phyloP scores from a whole-genome alignment of 2,888 invertebrate genomes.

The Tenthredo notha region DNA sequence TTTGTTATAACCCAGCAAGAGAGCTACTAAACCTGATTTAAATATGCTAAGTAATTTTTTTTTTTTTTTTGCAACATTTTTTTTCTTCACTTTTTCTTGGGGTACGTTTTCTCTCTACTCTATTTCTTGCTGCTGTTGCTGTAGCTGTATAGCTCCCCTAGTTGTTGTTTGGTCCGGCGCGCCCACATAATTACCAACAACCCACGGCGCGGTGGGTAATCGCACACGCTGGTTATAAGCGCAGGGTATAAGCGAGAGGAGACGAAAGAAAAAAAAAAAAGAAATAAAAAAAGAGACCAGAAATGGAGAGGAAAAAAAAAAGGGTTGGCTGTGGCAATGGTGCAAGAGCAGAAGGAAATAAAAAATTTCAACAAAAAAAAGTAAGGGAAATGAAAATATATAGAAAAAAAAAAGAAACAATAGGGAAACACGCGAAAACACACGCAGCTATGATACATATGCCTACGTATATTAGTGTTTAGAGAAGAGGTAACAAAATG shows the following conservation, averaged over 20 bases:
- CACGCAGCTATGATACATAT: not conserved
- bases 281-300: too few relatives aligned
- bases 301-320: too few relatives aligned
- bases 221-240: not conserved
- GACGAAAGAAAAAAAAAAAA: too few relatives aligned
- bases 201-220: constrained; percentile 27
- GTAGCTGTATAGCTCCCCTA: constrained; percentile 62
- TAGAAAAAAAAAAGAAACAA: not conserved
- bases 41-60: constrained; percentile 59
- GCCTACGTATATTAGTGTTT: not conserved
- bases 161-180: constrained; percentile 75
- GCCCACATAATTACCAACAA: constrained; percentile 76
- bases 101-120: constrained; percentile 42
- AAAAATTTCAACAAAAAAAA: not conserved
- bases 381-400: not conserved
- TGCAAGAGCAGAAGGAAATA: not conserved
- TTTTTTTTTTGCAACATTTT: constrained; percentile 57
- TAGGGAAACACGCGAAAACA: not conserved
- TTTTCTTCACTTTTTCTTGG: constrained; percentile 61
- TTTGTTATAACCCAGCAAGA: not conserved
- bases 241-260: not conserved
- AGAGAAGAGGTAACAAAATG: not conserved
- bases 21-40: constrained; percentile 19
- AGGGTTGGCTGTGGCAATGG: not conserved
- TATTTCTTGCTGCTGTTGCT: constrained; percentile 4